Conservation (phyloP, 1,140 invertebrate genomes). For the Drosophila varians region DNA sequence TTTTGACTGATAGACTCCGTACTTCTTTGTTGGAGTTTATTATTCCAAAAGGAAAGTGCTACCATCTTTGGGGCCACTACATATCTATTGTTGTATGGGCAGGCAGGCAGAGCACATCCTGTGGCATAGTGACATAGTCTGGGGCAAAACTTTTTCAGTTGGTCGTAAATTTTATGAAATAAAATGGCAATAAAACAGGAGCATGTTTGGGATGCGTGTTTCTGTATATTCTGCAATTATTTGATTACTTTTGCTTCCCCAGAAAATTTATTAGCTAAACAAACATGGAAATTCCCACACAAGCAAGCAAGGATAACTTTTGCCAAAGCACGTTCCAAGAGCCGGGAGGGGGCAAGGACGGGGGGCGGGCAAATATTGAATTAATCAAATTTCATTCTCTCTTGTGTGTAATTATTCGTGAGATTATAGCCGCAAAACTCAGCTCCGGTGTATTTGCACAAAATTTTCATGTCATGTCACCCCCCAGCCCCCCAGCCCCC, state of each 20-base stretch:
- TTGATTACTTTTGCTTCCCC: conserved; percentile 75
- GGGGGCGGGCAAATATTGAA: conserved; percentile 63
- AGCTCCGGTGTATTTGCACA: conserved; percentile 25
- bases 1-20: conserved; percentile 50
- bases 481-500: too few species aligned
- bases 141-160: conserved; percentile 69
- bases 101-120: too few species aligned
- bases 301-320: conserved; percentile 24
- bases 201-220: conserved; percentile 30
- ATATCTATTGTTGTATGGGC: too few species aligned
- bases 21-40: conserved; percentile 44
- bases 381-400: conserved; percentile 76
- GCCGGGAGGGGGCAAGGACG: not conserved
- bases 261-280: conserved; percentile 78
- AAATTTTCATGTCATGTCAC: not conserved
- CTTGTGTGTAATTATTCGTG: conserved; percentile 62
- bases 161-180: conserved; percentile 79
- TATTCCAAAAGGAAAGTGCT: conserved; percentile 39
- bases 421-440: conserved; percentile 45
- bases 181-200: conserved; percentile 79
- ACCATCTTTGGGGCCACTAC: conserved; percentile 24
- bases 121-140: too few species aligned
- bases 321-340: conserved; percentile 33
- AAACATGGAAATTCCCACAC: conserved; percentile 54
- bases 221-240: conserved; percentile 74